Conservation (phyloP, 2,888 invertebrate species). For the Sarcophaga subvicina region DNA sequence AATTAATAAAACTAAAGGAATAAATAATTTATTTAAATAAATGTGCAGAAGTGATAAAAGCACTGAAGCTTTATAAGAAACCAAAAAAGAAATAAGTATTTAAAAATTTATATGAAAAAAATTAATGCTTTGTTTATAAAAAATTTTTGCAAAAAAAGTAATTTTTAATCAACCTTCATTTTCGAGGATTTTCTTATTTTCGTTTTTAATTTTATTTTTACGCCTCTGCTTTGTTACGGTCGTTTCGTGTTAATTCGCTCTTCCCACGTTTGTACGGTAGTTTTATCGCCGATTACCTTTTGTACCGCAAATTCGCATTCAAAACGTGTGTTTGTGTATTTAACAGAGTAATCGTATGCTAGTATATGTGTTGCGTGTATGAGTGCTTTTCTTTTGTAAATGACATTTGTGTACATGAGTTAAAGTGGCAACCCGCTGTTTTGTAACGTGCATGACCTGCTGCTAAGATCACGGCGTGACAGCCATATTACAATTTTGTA, state of each 20-base stretch:
- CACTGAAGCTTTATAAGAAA: slow-evolving; percentile 23
- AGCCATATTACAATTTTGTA: not conserved
- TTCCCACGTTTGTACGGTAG: slow-evolving; percentile 66
- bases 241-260: slow-evolving; percentile 65
- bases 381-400: slow-evolving; percentile 7
- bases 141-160: slow-evolving; percentile 6
- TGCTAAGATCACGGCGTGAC: slow-evolving; percentile 54
- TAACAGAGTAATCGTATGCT: slow-evolving; percentile 6
- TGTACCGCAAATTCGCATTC: slow-evolving; percentile 68
- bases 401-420: slow-evolving; percentile 27
- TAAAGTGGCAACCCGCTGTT: slow-evolving; percentile 63
- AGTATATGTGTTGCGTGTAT: slow-evolving; percentile 8
- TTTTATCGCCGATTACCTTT: slow-evolving; percentile 60
- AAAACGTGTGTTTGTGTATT: slow-evolving; percentile 60
- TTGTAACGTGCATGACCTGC: slow-evolving; percentile 55
- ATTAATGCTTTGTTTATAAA: slow-evolving; percentile 41
- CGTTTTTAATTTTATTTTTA: slow-evolving; percentile 55
- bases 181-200: slow-evolving; percentile 56
- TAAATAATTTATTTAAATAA: slow-evolving; percentile 1
- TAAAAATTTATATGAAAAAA: slow-evolving; percentile 6
- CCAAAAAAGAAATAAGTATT: slow-evolving; percentile 1
- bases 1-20: not conserved
- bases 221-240: slow-evolving; percentile 68
- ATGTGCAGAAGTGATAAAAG: slow-evolving; percentile 3
- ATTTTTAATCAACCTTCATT: slow-evolving; percentile 43